Percentiles rank a stretch among this genome's conserved stretches.
Evolutionary conservation across 2,888 invertebrate genomes (phyloP).

Genomic region (Papilio elwesi): DNA sequence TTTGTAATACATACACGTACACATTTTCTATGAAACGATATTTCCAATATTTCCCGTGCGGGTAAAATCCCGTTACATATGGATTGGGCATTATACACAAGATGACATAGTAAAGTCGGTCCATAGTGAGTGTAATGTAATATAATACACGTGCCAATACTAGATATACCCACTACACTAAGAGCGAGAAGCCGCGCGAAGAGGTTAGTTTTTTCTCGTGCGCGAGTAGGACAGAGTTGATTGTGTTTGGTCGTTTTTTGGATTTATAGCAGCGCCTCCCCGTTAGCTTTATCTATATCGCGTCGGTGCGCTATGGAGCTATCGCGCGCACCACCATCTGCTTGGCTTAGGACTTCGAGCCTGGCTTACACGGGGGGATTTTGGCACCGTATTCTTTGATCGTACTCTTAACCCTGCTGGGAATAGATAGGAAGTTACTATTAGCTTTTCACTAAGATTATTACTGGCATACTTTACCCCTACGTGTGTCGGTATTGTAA

Average conservation of each 20-base stretch:
- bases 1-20: no score
- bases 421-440: no score
- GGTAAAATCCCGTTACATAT: no score
- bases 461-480: no score
- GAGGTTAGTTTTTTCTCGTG: slow-evolving; percentile 57
- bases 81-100: no score
- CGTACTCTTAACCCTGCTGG: no score
- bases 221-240: slow-evolving; percentile 57
- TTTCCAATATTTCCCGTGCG: no score
- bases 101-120: no score
- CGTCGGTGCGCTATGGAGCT: slow-evolving; percentile 77
- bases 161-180: slow-evolving; percentile 45
- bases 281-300: slow-evolving; percentile 78
- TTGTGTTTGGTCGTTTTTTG: slow-evolving; percentile 60
- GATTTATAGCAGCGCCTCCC: slow-evolving; percentile 77
- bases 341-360: slow-evolving; percentile 50
- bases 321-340: slow-evolving; percentile 71
- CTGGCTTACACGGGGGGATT: slow-evolving; percentile 57
- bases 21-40: no score
- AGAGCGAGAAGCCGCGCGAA: slow-evolving; percentile 55
- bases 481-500: no score
- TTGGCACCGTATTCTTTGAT: slow-evolving; percentile 24
- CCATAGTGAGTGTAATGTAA: no score
- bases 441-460: no score
- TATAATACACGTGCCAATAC: slow-evolving; percentile 45